Evolutionary conservation across 2,888 invertebrate genomes (phyloP).

Genomic region (Pandemis heparana): DNA sequence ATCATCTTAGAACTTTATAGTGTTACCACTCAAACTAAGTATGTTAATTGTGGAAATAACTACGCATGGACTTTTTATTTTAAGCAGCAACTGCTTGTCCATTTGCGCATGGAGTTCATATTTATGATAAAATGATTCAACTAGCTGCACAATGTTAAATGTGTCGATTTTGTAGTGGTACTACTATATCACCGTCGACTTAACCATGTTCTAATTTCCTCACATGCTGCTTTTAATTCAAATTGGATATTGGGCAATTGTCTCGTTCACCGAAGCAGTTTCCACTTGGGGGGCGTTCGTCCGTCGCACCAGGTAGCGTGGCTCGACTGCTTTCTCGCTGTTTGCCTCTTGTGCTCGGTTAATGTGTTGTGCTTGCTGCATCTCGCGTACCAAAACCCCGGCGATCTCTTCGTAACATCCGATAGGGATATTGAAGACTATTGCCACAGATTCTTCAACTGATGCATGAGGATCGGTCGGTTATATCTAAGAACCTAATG

Average conservation of each 20-base stretch:
- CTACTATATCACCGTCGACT: constrained; percentile 34
- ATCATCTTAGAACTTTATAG: constrained; percentile 26
- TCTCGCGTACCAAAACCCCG: constrained; percentile 79
- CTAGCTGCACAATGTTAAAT: neutral
- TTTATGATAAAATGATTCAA: neutral
- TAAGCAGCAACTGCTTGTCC: neutral
- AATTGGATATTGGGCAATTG: constrained; percentile 65
- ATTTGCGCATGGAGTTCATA: neutral
- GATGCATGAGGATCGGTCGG: constrained; percentile 49
- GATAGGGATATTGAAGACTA: constrained; percentile 73
- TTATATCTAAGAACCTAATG: constrained; percentile 25
- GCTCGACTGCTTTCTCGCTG: constrained; percentile 89
- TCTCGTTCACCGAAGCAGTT: constrained; percentile 73
- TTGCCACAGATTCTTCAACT: constrained; percentile 69
- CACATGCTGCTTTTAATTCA: constrained; percentile 82
- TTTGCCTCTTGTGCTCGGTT: constrained; percentile 88
- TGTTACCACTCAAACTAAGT: constrained; percentile 34
- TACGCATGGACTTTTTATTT: neutral
- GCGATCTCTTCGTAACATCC: constrained; percentile 58
- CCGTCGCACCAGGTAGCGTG: constrained; percentile 93
- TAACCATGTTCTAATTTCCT: constrained; percentile 73
- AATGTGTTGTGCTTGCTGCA: constrained; percentile 88
- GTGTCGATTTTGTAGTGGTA: constrained; percentile 28
- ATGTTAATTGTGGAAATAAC: neutral
- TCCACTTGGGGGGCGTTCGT: constrained; percentile 84